These are phyloP conservation scores for Phyllostomus hastatus DNA, from an alignment of 2,113 vertebrate species.

Conservation along the genomic window DNA sequence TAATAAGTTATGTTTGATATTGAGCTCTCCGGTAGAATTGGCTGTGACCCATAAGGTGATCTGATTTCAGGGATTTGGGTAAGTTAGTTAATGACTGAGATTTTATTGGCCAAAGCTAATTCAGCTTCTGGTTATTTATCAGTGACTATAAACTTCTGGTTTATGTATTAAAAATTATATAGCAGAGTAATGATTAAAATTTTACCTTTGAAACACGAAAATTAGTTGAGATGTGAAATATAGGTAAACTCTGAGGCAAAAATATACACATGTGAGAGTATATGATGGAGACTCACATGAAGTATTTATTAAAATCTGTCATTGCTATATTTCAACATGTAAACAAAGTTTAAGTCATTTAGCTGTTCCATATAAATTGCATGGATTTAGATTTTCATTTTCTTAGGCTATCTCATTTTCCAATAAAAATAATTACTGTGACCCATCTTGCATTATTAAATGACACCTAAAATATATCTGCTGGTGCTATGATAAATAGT, in stretches of 20 bases:
- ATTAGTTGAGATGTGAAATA: background rate
- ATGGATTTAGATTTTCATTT: conserved; percentile 59
- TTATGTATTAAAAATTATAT: background rate
- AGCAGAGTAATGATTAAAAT: background rate
- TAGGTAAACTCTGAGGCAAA: background rate
- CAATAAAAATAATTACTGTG: conserved; percentile 63
- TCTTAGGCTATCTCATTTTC: conserved; percentile 56
- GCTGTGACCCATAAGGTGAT: background rate
- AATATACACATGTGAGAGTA: background rate
- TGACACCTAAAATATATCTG: conserved; percentile 56
- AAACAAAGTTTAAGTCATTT: conserved; percentile 55
- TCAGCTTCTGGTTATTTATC: background rate
- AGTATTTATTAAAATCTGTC: background rate
- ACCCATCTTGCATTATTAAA: conserved; percentile 61
- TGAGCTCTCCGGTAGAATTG: background rate
- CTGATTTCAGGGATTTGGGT: background rate
- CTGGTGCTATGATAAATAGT: conserved; percentile 41
- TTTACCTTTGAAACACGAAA: background rate
- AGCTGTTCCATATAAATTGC: conserved; percentile 1
- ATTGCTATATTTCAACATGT: conserved; percentile 35
- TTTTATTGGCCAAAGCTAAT: background rate
- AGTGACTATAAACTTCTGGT: background rate
- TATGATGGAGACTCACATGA: background rate
- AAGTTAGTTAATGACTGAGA: background rate
- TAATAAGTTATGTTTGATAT: background rate